Conservation (phyloP, 2,888 invertebrate genomes). For the Patella caerulea region DNA sequence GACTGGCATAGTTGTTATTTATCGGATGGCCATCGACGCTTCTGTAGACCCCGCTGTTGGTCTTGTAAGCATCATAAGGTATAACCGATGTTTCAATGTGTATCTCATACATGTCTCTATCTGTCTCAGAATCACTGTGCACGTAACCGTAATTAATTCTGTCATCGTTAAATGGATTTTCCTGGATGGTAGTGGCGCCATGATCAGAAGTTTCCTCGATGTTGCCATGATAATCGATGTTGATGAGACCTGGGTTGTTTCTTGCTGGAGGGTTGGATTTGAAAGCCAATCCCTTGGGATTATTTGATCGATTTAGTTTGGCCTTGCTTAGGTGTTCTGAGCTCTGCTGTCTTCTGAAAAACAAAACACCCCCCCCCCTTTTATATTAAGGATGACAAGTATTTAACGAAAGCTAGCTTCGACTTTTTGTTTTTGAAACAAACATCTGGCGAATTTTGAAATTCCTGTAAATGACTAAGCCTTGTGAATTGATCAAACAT, state of each 20-base stretch:
- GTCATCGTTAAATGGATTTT: constrained; percentile 46
- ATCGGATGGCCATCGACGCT: constrained; percentile 37
- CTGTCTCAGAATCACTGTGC: constrained; percentile 45
- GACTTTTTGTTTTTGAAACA: no score
- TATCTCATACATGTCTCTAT: constrained; percentile 46
- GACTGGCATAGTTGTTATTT: constrained; percentile 15
- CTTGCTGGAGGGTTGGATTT: constrained; percentile 45
- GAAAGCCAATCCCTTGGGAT: constrained; percentile 54
- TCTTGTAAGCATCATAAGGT: constrained; percentile 39
- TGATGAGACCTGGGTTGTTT: constrained; percentile 44
- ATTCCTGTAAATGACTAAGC: no score
- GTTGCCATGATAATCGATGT: constrained; percentile 41
- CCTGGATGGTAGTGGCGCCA: constrained; percentile 45
- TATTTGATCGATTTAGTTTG: constrained; percentile 40
- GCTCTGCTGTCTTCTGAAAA: constrained; percentile 46
- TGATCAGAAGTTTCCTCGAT: constrained; percentile 41
- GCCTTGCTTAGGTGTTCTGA: constrained; percentile 53
- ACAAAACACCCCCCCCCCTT: background rate
- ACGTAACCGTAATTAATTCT: constrained; percentile 43
- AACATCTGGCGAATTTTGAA: no score
- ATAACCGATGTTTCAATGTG: constrained; percentile 53
- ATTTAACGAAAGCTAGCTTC: no score
- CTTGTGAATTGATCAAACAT: no score
- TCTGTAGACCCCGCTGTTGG: background rate
- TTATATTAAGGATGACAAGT: no score